Base-by-base conservation (phyloP, 2,888 invertebrate genomes). In the Cenopis cana region DNA sequence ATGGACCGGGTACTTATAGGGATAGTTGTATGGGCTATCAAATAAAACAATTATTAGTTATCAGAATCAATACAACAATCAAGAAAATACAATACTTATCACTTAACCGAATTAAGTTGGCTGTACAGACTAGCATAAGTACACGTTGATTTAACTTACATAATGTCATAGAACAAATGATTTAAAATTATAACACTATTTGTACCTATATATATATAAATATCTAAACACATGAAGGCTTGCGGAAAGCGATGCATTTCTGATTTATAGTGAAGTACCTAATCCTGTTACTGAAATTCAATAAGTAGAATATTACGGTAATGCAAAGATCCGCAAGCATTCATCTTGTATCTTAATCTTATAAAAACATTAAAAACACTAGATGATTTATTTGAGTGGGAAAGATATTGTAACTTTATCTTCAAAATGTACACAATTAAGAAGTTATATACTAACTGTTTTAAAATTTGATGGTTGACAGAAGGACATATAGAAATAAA, bases 61-160 rank as follows among this genome's bases (percentile, higher is more conserved):
- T 75, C 76, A 73, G 78, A 68, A 75, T 79, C 72, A 82, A 82
- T 87, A 91, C 86, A 89, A 90, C 88, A 87, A 88, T 86, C 80
- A 87, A 82, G 85, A 85, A 89, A 89, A 82, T 86, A 87, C 84
- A 79, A 79, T 79, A 85, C 81, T 84, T 86, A 87, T 76, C 62
- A 75, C 76, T 85, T 84, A 85, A 75, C 79, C 74, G 77, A 85
- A 85, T 87, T 81, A 83, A 87, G 88, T 86, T 85, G 79, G 84
- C 90, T 93, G 92, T 92, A 93, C 92, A 92, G 83, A 88, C 90
- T 93, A 92, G 90, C 87, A 85, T 89, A n/a, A n/a, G n/a, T n/a
- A 91, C 86, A 89, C 87, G 69, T 73, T 66, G 70, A 70, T 66
- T 69, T 69, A 86, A 80, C 81, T 84, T 87, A 88, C 84, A 81